Percentiles rank a stretch among this genome's conserved stretches.
Conservation (phyloP, 2,113 vertebrate genomes). For the Tor tambroides region DNA sequence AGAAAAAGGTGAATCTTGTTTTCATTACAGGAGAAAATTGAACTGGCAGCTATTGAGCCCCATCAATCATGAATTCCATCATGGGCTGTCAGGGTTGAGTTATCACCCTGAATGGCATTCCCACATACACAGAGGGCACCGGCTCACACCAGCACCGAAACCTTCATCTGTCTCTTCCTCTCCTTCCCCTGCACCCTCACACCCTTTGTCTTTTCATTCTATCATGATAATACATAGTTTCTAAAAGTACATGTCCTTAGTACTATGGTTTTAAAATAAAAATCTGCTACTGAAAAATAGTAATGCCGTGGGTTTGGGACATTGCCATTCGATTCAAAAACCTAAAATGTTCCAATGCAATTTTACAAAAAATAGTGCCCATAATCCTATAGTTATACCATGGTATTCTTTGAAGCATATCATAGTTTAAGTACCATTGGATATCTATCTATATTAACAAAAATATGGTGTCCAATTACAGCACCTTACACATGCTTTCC, state of each 20-base stretch:
- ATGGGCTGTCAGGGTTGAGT: slow-evolving; percentile 73
- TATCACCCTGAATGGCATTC: slow-evolving; percentile 71
- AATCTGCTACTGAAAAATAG: neutral
- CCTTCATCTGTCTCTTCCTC: slow-evolving; percentile 49
- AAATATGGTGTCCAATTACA: too few relatives aligned
- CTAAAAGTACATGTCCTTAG: neutral
- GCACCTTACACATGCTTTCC: too few relatives aligned
- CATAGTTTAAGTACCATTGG: neutral
- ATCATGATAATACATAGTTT: neutral
- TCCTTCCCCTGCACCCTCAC: slow-evolving; percentile 9
- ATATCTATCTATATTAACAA: neutral
- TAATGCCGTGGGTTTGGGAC: neutral
- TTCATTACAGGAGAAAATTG: slow-evolving; percentile 70
- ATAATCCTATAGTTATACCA: neutral
- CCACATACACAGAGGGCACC: slow-evolving; percentile 46
- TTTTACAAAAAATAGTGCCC: neutral
- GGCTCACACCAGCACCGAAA: slow-evolving; percentile 28
- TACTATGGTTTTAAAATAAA: neutral
- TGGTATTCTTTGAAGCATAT: neutral
- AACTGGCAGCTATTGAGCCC: slow-evolving; percentile 68
- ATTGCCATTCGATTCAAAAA: neutral
- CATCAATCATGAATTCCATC: slow-evolving; percentile 77
- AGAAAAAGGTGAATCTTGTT: slow-evolving; percentile 63
- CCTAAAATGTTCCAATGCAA: neutral
- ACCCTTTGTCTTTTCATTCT: slow-evolving; percentile 4